These are phyloP conservation scores for Gambusia affinis DNA, from an alignment of 2,113 vertebrate genomes.

Conservation along the genomic window DNA sequence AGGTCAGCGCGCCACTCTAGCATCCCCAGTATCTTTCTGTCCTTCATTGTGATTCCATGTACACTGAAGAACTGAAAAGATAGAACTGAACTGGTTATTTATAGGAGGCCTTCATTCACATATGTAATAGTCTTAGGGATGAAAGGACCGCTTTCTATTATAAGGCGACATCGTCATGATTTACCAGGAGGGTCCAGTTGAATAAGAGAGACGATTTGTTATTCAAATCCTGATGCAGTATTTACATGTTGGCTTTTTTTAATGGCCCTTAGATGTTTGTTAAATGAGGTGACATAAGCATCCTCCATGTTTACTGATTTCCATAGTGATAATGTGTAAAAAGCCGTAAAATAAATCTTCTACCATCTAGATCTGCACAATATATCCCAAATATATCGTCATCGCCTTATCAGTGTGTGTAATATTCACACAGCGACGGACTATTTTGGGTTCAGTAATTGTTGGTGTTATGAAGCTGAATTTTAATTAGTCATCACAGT, in stretches of 20 bases:
- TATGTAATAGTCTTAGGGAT: neutral
- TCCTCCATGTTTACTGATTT: too few species aligned
- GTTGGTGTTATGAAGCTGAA: too few species aligned
- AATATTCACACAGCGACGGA: too few species aligned
- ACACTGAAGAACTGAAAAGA: neutral
- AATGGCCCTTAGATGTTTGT: neutral
- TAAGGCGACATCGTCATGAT: neutral
- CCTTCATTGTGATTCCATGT: neutral
- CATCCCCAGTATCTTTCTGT: neutral
- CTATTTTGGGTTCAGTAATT: too few species aligned
- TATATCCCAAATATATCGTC: too few species aligned
- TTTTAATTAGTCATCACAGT: too few species aligned
- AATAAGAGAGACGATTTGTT: neutral
- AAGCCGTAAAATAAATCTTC: too few species aligned
- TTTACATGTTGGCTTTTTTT: neutral
- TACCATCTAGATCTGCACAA: too few species aligned
- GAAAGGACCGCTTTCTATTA: neutral
- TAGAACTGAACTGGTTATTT: neutral
- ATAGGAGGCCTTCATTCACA: neutral
- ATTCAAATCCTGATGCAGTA: neutral
- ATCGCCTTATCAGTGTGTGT: too few species aligned
- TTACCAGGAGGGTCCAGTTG: neutral
- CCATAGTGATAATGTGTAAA: too few species aligned
- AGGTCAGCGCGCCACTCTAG: neutral
- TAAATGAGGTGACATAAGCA: neutral